Conservation (phyloP, 53 echinoderm and acorn worm genomes). For the Patiria pectinifera region DNA sequence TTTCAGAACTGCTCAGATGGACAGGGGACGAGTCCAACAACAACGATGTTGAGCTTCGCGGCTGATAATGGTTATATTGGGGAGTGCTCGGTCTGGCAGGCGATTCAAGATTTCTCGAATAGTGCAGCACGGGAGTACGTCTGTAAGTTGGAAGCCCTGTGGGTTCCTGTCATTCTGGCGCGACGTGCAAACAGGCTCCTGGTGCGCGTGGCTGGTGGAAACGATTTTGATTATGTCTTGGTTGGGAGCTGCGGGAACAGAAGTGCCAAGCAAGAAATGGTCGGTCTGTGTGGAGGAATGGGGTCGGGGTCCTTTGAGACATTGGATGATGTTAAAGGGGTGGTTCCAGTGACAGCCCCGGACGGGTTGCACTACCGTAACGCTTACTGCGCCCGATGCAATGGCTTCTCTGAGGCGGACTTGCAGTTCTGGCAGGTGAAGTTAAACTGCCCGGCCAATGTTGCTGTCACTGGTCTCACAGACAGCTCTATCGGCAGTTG, state of each 20-base stretch:
- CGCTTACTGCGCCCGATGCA: constrained; percentile 18
- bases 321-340: background rate
- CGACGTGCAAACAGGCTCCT: background rate
- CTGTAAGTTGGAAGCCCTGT: constrained; percentile 29
- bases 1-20: background rate
- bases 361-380: constrained; percentile 34
- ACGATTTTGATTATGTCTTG: background rate
- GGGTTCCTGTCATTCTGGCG: constrained; percentile 21
- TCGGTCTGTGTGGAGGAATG: background rate
- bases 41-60: background rate
- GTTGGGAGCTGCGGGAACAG: background rate
- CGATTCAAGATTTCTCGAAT: background rate
- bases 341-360: constrained; percentile 10
- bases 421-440: constrained; percentile 12
- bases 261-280: background rate
- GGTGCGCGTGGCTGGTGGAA: background rate
- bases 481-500: constrained; percentile 3
- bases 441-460: background rate
- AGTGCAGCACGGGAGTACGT: background rate
- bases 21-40: background rate
- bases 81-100: background rate
- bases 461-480: background rate
- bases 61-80: background rate
- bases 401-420: background rate
- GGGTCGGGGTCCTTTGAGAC: background rate